A percentile compares a stretch with the other conserved stretches of the same genome.
Conservation (phyloP, 2,888 invertebrate species). For the Leucoptera coffeella region DNA sequence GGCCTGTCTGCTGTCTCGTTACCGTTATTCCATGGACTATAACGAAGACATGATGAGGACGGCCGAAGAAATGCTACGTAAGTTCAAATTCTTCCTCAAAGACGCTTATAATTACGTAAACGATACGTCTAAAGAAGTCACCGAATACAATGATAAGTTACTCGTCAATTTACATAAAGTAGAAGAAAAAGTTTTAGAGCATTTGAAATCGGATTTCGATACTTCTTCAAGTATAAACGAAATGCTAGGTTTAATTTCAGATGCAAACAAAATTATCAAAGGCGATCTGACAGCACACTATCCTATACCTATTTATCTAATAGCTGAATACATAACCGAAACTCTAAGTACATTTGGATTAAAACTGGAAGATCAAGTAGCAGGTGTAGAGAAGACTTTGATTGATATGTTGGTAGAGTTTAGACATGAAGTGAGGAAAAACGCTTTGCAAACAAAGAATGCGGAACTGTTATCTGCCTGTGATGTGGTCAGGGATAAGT, state of each 20-base stretch:
- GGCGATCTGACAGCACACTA: constrained; percentile 30
- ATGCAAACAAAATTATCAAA: constrained; percentile 59
- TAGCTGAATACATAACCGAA: constrained; percentile 52
- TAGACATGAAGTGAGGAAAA: constrained; percentile 53
- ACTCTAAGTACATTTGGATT: constrained; percentile 51
- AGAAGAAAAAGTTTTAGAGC: constrained; percentile 44
- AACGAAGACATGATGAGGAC: constrained; percentile 60
- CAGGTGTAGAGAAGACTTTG: constrained; percentile 31
- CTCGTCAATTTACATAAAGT: constrained; percentile 46
- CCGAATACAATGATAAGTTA: constrained; percentile 53
- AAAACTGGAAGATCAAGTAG: constrained; percentile 20
- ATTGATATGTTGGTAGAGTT: constrained; percentile 60
- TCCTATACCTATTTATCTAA: constrained; percentile 46
- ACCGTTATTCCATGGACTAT: constrained; percentile 70
- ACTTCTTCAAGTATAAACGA: constrained; percentile 60
- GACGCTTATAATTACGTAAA: constrained; percentile 63
- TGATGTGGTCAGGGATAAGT: constrained; percentile 59
- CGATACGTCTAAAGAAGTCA: constrained; percentile 40
- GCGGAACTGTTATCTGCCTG: constrained; percentile 56
- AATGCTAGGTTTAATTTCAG: constrained; percentile 57
- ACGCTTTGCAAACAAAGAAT: constrained; percentile 53
- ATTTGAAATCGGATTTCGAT: constrained; percentile 73
- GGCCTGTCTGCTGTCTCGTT: constrained; percentile 77
- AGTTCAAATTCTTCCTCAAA: constrained; percentile 63
- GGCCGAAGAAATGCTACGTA: constrained; percentile 58